These are phyloP conservation scores for Hippocampus kuda DNA, from an alignment of 2,797 vertebrate genomes.

Conservation along the genomic window DNA sequence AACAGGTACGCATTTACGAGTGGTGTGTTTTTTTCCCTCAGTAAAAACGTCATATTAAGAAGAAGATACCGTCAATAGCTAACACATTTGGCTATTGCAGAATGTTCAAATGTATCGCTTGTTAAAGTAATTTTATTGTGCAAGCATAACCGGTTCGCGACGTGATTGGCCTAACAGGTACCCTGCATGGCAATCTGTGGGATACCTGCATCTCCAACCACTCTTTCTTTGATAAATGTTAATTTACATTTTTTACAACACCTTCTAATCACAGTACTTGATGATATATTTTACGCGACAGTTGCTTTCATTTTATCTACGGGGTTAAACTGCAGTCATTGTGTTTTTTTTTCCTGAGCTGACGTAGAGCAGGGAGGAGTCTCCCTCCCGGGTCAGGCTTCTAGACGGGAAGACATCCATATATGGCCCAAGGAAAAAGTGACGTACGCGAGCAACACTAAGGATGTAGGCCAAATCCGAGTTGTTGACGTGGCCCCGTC, in stretches of 20 bases:
- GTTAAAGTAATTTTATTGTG: too few species aligned
- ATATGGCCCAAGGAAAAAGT: conserved; percentile 47
- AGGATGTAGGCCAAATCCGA: conserved; percentile 34
- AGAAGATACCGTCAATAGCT: too few species aligned
- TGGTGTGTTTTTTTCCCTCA: too few species aligned
- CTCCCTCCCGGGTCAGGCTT: conserved; percentile 10
- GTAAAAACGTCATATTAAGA: too few species aligned
- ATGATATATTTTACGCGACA: background rate
- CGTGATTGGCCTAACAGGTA: too few species aligned
- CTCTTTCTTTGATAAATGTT: background rate
- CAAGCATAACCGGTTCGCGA: too few species aligned
- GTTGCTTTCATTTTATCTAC: background rate
- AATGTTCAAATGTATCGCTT: too few species aligned
- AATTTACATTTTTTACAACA: background rate
- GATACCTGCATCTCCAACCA: background rate
- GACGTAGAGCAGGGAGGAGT: background rate
- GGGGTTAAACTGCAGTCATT: background rate
- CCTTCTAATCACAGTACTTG: background rate
- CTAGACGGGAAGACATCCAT: conserved; percentile 46
- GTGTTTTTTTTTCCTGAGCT: background rate
- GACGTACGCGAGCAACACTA: conserved; percentile 28
- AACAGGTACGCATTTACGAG: too few species aligned
- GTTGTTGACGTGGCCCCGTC: conserved; percentile 48
- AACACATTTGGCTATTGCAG: too few species aligned
- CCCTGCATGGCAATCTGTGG: too few species aligned